Percentiles rank a stretch among this genome's conserved stretches.
Evolutionary conservation across 2,888 invertebrate species (phyloP).

Genomic region (Orthosia gothica): DNA sequence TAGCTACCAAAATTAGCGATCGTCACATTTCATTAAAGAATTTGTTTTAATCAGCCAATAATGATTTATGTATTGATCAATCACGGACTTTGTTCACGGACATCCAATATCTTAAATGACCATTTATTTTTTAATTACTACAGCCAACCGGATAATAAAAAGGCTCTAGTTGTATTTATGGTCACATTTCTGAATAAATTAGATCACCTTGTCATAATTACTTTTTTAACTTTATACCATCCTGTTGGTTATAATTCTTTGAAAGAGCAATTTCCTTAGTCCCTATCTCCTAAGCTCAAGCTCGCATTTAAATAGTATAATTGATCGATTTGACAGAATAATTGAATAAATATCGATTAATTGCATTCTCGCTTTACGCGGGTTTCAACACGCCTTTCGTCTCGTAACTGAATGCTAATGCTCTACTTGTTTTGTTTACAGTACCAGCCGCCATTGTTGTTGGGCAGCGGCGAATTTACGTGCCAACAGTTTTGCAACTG

Average conservation of each 20-base stretch:
- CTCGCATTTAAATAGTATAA: constrained; percentile 68
- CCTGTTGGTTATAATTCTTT: constrained; percentile 48
- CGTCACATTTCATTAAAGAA: constrained; percentile 24
- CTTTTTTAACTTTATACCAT: constrained; percentile 46
- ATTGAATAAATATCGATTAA: constrained; percentile 74
- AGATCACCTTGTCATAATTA: constrained; percentile 35
- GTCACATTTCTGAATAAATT: constrained; percentile 45
- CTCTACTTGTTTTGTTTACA: constrained; percentile 84
- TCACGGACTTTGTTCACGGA: constrained; percentile 43
- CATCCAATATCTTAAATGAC: constrained; percentile 31
- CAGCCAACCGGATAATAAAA: constrained; percentile 47
- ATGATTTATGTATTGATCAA: constrained; percentile 50
- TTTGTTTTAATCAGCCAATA: constrained; percentile 43
- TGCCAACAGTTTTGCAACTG: constrained; percentile 79
- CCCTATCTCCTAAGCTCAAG: constrained; percentile 17
- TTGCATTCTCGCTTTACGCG: constrained; percentile 72
- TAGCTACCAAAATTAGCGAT: constrained; percentile 24
- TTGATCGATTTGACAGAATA: constrained; percentile 74
- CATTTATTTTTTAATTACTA: constrained; percentile 48
- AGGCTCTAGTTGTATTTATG: constrained; percentile 22
- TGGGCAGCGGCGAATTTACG: constrained; percentile 77
- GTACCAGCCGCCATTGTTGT: constrained; percentile 85
- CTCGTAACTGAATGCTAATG: constrained; percentile 75
- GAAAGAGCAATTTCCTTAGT: constrained; percentile 40
- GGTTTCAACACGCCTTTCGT: constrained; percentile 69